Evolutionary conservation across 2,797 vertebrate species (phyloP), one percentile per base, ranked within the genome.

Genomic region (Philypnodon macrostomus): DNA sequence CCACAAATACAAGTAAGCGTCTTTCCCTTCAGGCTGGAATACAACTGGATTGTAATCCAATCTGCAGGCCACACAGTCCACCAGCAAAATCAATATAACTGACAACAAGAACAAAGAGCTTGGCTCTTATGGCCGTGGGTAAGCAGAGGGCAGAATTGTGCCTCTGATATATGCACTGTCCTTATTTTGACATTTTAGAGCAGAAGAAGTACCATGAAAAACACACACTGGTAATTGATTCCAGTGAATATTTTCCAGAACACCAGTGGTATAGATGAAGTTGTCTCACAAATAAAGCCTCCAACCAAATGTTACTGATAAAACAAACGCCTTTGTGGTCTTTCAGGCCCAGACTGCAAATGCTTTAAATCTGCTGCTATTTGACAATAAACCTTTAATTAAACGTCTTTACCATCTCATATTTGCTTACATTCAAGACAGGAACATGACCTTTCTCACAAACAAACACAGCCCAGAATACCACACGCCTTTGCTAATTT

Each of bases 1-100:
- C 34, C 45, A 34, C 64, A 76, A 68, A 78, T 60, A 64, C 48
- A 67, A 53, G 27, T 40, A 38, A 44, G 44, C 54, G 37, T 16
- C 53, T 58, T 51, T 58, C 38, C 57, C 66, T 51, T 51, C 36
- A 39, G 58, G 56, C 67, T 63, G 64, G 58, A 61, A 44, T 55
- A 57, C 63, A 77, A 51, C 60, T 63, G 73, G 55, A 77, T 46
- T 53, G 58, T 79, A 81, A 83, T 87, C 59, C 73, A 78, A 75
- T 83, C 66, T 73, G 52, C 53, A 38, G 55, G 67, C 61, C 73
- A 18, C 53, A 67, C 58, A 54, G 61, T 59, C 33, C 58, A 63
- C 53, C 65, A 65, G 44, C 39, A 52, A 33, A 59, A 77, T 79
- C 76, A 71, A 85, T 79, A 73, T 10, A 31, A 42, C 64, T 59